phyloP scores from a whole-genome alignment of 2,888 invertebrate species.

The Caenorhabditis sinica region DNA sequence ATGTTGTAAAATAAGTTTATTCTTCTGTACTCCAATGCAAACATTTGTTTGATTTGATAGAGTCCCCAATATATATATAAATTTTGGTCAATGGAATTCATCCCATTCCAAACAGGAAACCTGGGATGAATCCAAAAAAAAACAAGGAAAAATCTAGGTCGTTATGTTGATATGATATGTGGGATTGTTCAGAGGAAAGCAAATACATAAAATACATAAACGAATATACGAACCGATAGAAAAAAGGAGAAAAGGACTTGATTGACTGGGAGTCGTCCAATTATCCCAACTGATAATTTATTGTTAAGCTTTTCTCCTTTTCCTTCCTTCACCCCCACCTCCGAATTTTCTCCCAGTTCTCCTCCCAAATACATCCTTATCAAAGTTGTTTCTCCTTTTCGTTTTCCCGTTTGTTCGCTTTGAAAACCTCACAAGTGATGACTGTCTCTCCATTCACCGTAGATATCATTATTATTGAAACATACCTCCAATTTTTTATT shows the following conservation, averaged over 20 bases:
- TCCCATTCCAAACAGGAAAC: neutral
- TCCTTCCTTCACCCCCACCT: neutral
- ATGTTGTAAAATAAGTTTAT: constrained; percentile 20
- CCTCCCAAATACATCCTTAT: constrained; percentile 55
- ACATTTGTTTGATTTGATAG: neutral
- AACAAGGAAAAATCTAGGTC: constrained; percentile 35
- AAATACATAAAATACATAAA: constrained; percentile 13
- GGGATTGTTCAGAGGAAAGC: neutral
- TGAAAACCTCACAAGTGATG: constrained; percentile 14
- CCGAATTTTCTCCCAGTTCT: constrained; percentile 16
- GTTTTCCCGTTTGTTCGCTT: constrained; percentile 51
- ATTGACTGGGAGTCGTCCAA: constrained; percentile 52
- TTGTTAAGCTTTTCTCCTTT: constrained; percentile 12
- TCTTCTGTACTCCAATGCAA: neutral
- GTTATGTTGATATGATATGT: constrained; percentile 22
- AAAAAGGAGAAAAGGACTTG: constrained; percentile 21
- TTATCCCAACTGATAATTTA: constrained; percentile 58
- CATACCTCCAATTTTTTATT: constrained; percentile 59
- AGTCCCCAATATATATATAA: neutral
- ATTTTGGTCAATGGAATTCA: neutral
- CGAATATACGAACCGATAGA: neutral
- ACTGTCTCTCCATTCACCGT: constrained; percentile 7
- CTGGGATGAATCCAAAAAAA: neutral
- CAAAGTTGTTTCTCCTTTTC: constrained; percentile 44
- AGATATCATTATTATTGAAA: constrained; percentile 65